Evolutionary conservation across 2,797 vertebrate species (phyloP).

Genomic region (Pelodytes ibericus): DNA sequence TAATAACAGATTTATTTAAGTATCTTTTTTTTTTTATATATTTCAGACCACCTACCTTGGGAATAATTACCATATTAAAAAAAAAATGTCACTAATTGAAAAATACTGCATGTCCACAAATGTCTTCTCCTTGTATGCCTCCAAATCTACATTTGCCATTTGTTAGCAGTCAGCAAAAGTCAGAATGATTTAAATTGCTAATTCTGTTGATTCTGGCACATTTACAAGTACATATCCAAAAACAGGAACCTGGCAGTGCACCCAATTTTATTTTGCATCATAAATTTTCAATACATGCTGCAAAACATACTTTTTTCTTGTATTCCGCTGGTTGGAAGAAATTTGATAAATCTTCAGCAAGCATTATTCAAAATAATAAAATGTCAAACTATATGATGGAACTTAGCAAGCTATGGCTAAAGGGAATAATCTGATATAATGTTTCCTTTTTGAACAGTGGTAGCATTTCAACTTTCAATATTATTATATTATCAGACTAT

Average conservation of each 20-base stretch:
- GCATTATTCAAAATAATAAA: conserved; percentile 34
- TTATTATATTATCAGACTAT: not conserved
- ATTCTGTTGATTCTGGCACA: not conserved
- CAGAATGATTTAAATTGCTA: not conserved
- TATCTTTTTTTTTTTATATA: too few species aligned
- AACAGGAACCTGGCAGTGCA: not conserved
- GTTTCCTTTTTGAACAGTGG: not conserved
- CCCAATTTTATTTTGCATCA: not conserved
- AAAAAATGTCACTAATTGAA: too few species aligned
- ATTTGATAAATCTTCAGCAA: conserved; percentile 3
- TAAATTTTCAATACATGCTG: not conserved
- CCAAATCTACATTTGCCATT: not conserved
- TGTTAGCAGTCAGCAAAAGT: not conserved
- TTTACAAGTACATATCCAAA: not conserved
- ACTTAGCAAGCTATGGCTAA: not conserved
- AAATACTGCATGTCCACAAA: too few species aligned
- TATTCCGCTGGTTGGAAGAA: not conserved
- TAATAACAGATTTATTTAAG: too few species aligned
- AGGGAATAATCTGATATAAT: not conserved
- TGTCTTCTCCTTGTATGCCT: too few species aligned
- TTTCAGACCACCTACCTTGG: too few species aligned
- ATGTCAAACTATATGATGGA: not conserved
- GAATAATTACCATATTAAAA: too few species aligned
- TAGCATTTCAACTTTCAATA: not conserved
- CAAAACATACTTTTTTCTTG: not conserved